phyloP scores from a whole-genome alignment of 1,140 invertebrate genomes.

The Drosophila grimshawi region DNA sequence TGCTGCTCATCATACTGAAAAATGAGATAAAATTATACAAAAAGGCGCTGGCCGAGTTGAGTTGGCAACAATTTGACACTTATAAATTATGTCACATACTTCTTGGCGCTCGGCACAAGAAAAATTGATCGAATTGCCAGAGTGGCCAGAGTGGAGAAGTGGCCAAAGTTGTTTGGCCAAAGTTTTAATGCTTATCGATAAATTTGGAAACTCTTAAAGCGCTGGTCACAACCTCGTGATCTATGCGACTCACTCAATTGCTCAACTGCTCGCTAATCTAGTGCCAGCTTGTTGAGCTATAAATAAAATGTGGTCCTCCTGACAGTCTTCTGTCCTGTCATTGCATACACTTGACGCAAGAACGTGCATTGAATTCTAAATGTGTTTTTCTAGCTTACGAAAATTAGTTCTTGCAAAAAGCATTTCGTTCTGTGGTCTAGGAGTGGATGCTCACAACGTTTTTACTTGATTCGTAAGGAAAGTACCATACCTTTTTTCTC shows the following conservation, averaged over 20 bases:
- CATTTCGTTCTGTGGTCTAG: too few relatives aligned
- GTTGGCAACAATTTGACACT: constrained; percentile 66
- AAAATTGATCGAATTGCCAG: constrained; percentile 63
- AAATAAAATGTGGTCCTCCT: constrained; percentile 54
- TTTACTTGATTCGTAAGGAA: too few relatives aligned
- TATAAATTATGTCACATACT: constrained; percentile 79
- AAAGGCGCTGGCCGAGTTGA: constrained; percentile 12
- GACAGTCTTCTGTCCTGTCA: constrained; percentile 1
- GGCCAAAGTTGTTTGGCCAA: constrained; percentile 57
- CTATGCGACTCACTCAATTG: constrained; percentile 30
- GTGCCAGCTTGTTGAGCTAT: constrained; percentile 79
- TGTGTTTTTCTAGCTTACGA: too few relatives aligned
- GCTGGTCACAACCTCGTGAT: constrained; percentile 19
- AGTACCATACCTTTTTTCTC: background rate
- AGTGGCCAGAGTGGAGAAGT: background rate
- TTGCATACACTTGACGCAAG: background rate
- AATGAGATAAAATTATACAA: constrained; percentile 73
- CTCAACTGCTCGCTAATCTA: constrained; percentile 54
- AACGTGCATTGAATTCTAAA: too few relatives aligned
- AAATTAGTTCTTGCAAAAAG: too few relatives aligned
- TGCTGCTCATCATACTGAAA: constrained; percentile 63
- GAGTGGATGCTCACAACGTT: too few relatives aligned
- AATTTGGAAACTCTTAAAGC: constrained; percentile 64
- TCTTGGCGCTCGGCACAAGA: constrained; percentile 49
- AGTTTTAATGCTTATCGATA: constrained; percentile 74